These are phyloP conservation scores for Cacatua alba DNA, from an alignment of 2,113 vertebrate genomes.

Conservation along the genomic window DNA sequence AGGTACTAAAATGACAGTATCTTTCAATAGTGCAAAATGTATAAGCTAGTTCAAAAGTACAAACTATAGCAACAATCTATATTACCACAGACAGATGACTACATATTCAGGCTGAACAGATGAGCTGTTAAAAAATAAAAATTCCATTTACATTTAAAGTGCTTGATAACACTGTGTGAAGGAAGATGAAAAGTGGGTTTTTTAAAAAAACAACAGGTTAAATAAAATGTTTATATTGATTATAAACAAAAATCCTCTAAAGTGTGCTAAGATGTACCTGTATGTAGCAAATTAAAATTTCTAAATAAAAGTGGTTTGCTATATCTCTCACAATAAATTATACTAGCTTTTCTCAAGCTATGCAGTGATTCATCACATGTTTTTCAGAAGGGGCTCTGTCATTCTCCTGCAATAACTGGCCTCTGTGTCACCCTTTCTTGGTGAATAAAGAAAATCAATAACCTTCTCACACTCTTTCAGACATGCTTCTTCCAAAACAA, in stretches of 20 bases:
- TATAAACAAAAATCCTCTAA: not conserved
- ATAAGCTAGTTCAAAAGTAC: not conserved
- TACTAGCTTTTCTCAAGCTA: not conserved
- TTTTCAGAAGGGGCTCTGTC: not conserved
- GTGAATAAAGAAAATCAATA: not conserved
- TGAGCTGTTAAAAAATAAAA: slow-evolving; percentile 25
- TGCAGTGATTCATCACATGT: slow-evolving; percentile 1
- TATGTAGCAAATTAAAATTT: not conserved
- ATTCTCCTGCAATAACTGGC: not conserved
- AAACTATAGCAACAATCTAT: not conserved
- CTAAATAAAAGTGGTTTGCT: not conserved
- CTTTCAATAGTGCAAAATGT: not conserved
- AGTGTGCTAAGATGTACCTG: not conserved
- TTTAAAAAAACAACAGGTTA: not conserved
- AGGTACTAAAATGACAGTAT: not conserved
- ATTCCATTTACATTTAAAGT: not conserved
- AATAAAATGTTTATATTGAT: not conserved
- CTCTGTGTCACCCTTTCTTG: not conserved
- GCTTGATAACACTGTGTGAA: not conserved
- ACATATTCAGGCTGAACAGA: slow-evolving; percentile 15
- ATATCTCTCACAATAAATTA: not conserved
- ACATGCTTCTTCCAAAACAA: not conserved
- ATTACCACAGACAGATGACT: not conserved
- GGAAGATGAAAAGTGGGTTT: not conserved
- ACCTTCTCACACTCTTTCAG: not conserved